Evolutionary conservation across 2,113 vertebrate species (phyloP).

Genomic region (Bostrychus sinensis): DNA sequence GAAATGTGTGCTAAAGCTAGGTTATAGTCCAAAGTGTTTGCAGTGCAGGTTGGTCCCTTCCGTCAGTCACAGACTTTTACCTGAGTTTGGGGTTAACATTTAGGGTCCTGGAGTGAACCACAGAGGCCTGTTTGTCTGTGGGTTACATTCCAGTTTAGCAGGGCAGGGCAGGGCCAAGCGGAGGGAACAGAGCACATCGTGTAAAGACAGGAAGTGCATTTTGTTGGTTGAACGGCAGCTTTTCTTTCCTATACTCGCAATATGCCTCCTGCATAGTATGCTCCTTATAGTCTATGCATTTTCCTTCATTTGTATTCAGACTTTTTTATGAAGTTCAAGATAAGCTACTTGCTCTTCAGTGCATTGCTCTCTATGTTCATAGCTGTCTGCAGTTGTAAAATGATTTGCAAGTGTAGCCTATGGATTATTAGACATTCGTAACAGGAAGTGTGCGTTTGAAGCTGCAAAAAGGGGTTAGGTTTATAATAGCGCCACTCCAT

Average conservation of each 20-base stretch:
- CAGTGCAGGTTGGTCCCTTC: constrained; percentile 16
- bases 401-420: constrained; percentile 14
- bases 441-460: constrained; percentile 19
- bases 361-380: neutral
- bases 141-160: constrained; percentile 44
- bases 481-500: constrained; percentile 9
- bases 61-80: constrained; percentile 27
- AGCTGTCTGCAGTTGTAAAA: neutral
- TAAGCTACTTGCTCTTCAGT: neutral
- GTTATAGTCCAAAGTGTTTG: constrained; percentile 29
- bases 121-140: constrained; percentile 54
- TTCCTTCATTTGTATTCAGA: too few species aligned
- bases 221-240: constrained; percentile 15
- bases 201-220: constrained; percentile 68
- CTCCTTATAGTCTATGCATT: neutral
- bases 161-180: constrained; percentile 51
- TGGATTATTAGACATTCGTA: constrained; percentile 18
- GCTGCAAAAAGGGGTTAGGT: constrained; percentile 12
- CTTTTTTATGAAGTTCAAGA: neutral
- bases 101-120: constrained; percentile 18
- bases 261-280: neutral
- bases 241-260: constrained; percentile 13
- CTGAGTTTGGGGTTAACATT: constrained; percentile 15
- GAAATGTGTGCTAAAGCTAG: constrained; percentile 16
- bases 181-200: constrained; percentile 39